Evolutionary conservation across 2,888 invertebrate genomes (phyloP), one percentile per base, ranked within the genome.

Genomic region (Oeneis ivallda): DNA sequence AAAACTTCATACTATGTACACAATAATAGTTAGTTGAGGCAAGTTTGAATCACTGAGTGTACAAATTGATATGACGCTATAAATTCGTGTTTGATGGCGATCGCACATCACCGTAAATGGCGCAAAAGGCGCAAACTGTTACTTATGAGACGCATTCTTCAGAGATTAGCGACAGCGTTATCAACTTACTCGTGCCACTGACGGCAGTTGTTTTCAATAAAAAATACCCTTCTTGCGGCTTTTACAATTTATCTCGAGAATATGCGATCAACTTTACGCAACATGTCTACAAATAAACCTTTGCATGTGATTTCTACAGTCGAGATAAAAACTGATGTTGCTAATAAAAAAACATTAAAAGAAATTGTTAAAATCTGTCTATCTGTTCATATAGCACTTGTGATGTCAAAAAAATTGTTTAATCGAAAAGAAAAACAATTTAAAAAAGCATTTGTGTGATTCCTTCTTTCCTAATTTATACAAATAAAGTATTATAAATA

Each of bases 41-140:
- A 65, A 69, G 61, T 65, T 43, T 49, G 65, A 66, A 66, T 65
- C 58, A 58, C 45, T 57, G 52, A 34, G 39, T 66, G 56, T 67
- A 96, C 91, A 92, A 80, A 83, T 79, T 85, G 86, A 86, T 86
- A 86, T 87, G 86, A 83, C 74, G 78, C 75, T 80, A 77, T 85
- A 86, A 85, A 87, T 87, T 86, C 85, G 85, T 81, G 75, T 75
- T 64, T 70, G 58, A 54, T 54, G 17, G 15, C 17, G 47, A 47
- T 47, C 47, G 47, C 47, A 47, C 2, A 17, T 15, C 9, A 2
- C 47, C 9, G 17, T 17, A 17, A 47, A 17, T 10, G 7, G 9
- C 17, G 17, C 47, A 17, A 47, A 17, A 17, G 7, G 9, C 17
- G 11, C 26, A 26, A 26, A 5, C 2, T 1, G 3, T 5, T 26